Base-by-base conservation (phyloP, 2,113 vertebrate species). In the Galeopterus variegatus region DNA sequence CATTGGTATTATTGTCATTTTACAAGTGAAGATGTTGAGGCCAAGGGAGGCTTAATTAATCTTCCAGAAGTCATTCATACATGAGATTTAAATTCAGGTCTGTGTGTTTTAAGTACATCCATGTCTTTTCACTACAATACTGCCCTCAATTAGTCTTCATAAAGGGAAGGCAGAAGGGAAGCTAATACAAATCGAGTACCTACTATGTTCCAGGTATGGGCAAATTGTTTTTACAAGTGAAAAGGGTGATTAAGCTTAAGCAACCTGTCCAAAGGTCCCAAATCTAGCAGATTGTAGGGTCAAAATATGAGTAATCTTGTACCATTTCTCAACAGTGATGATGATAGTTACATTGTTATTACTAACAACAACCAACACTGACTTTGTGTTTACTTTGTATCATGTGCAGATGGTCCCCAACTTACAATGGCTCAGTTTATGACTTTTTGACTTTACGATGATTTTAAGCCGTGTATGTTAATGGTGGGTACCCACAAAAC, bases 241-340 rank as follows among this genome's bases (percentile, higher is more conserved):
- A 62, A 54, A 82, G 67, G 9, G 6, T 64, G 18, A 83, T 3
- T 17, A 10, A 73, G n/a, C 19, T 88, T 83, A 92, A 64, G 45
- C 4, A 87, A 54, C 33, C 48, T 90, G n/a, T 70, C 41, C 21
- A 70, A 72, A 87, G n/a, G 52, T 96, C 87, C 93, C 4, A 93
- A 89, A 76, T 54, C 67, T 62, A 87, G 67, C 48, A 52, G 82
- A 26, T 3, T 45, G 26, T 17, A 50, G 52, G 76, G 28, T 69
- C 70, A 95, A 87, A 90, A 65, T 70, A 80, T 54, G 9, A 86
- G 88, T 26, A 92, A 48, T 64, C 60, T 93, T 62, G 11, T 15
- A 88, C 64, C 17, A 64, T 62, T 82, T 92, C 60, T 96, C 21
- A 82, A 62, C 41, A 76, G 28, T 36, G 14, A 33, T 62, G 67